A percentile compares a stretch with the other conserved stretches of the same genome.
These are phyloP conservation scores for Charanyca ferruginea DNA, from an alignment of 2,888 invertebrate species.

Conservation along the genomic window DNA sequence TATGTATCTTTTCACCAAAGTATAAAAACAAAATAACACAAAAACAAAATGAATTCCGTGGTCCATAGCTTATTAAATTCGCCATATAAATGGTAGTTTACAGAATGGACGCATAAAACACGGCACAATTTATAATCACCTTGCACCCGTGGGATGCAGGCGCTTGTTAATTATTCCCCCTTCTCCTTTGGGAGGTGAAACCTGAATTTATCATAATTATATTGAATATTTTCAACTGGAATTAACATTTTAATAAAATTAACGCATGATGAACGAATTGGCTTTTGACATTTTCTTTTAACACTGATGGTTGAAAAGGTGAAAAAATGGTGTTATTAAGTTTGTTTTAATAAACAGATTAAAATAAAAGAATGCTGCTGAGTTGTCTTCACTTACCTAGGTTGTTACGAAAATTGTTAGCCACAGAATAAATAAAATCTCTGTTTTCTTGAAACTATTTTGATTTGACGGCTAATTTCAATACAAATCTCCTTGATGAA, in stretches of 20 bases:
- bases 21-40: slow-evolving; percentile 20
- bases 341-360: background rate
- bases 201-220: slow-evolving; percentile 44
- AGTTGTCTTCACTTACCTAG: too few species aligned
- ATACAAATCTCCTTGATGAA: too few species aligned
- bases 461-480: too few species aligned
- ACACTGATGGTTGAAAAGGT: background rate
- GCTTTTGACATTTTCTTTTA: background rate
- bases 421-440: too few species aligned
- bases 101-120: slow-evolving; percentile 51
- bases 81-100: slow-evolving; percentile 48
- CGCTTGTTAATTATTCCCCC: slow-evolving; percentile 49
- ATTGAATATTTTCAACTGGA: slow-evolving; percentile 45
- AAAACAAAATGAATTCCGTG: slow-evolving; percentile 33
- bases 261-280: background rate
- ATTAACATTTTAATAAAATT: slow-evolving; percentile 23
- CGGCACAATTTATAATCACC: slow-evolving; percentile 54
- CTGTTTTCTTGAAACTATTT: too few species aligned
- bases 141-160: slow-evolving; percentile 55
- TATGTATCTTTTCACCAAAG: background rate
- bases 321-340: too few species aligned
- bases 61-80: slow-evolving; percentile 57
- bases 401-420: too few species aligned
- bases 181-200: slow-evolving; percentile 37
- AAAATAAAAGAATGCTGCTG: background rate